Percentiles rank a stretch among this genome's conserved stretches.
Evolutionary conservation across 2,888 invertebrate species (phyloP).

Genomic region (Archips xylosteana): DNA sequence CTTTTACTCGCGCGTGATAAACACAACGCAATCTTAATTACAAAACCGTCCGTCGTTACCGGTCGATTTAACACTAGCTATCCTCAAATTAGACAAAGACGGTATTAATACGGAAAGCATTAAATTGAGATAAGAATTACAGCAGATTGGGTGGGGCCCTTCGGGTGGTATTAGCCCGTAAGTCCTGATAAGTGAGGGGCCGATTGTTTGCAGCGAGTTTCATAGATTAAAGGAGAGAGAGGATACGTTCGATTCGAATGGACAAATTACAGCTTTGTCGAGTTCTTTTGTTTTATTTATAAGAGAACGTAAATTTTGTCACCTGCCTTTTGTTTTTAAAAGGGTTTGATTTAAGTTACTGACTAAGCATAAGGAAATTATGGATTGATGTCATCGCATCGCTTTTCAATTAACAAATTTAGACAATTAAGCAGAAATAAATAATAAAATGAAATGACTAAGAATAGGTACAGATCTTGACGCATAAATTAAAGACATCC

Average conservation of each 20-base stretch:
- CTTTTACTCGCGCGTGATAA: background rate
- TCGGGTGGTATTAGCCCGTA: slow-evolving; percentile 80
- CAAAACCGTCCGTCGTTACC: slow-evolving; percentile 73
- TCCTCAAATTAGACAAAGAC: slow-evolving; percentile 83
- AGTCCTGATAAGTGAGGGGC: slow-evolving; percentile 81
- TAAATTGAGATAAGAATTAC: slow-evolving; percentile 83
- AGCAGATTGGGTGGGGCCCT: slow-evolving; percentile 83
- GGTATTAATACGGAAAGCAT: slow-evolving; percentile 84
- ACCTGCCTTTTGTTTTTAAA: too few relatives aligned
- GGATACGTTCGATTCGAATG: slow-evolving; percentile 39
- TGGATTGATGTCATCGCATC: too few relatives aligned
- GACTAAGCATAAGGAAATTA: too few relatives aligned
- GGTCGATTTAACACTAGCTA: slow-evolving; percentile 77
- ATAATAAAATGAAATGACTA: too few relatives aligned
- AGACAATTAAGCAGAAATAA: too few relatives aligned
- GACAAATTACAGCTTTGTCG: slow-evolving; percentile 14
- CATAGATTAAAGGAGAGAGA: slow-evolving; percentile 62
- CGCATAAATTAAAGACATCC: too few relatives aligned
- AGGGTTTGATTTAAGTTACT: too few relatives aligned
- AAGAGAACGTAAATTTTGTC: too few relatives aligned
- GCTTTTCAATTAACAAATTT: too few relatives aligned
- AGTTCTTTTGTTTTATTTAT: background rate
- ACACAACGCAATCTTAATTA: slow-evolving; percentile 46
- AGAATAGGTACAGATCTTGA: too few relatives aligned
- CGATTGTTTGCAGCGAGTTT: slow-evolving; percentile 65